Base-by-base conservation (phyloP, 2,113 vertebrate species). In the Brevimyrus niger region DNA sequence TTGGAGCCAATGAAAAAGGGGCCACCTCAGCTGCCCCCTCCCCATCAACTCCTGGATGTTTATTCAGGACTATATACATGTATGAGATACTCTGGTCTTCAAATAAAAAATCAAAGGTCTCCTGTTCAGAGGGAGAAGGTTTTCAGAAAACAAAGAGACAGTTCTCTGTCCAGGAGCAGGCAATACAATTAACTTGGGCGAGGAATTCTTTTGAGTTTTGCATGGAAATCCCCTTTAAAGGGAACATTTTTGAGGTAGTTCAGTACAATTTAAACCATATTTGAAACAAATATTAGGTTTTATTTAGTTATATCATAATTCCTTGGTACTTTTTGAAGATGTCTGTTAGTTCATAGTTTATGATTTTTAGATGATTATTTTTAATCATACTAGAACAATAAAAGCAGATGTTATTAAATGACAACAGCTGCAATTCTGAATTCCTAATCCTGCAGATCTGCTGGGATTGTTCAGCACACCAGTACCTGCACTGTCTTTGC, bases 131-230 rank as follows among this genome's bases (percentile, higher is more conserved):
- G 35, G 73, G 73, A 42, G n/a, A 76, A 76, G 11, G 73, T 42
- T 19, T 80, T 42, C 31, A 19, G 35, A 80, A 35, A 17, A 42
- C 73, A 80, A 80, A 80, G 35, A 80, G 35, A 5, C 73, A 76
- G 73, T 76, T 85, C 21, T 85, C 23, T 47, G 44, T 48, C 13
- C 42, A 50, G 87, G 11, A 94, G 94, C 93, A 88, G 73, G 35
- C 35, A 80, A 42, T 42, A 19, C 73, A 80, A 42, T 80, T 80
- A 38, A 15, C 35, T 17, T 35, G 31, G 27, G 9, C 35, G 10
- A 73, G 27, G n/a, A 73, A 73, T 31, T 35, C 27, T 31, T 73
- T 1, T 31, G n/a, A 13, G 65, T 35, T 73, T 83, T 48, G 46
- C 0, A 9, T 85, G 82, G n/a, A 21, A 85, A 85, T 21, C 80